Base-by-base conservation (phyloP, 2,888 invertebrate species). In the Drosophila cognata region DNA sequence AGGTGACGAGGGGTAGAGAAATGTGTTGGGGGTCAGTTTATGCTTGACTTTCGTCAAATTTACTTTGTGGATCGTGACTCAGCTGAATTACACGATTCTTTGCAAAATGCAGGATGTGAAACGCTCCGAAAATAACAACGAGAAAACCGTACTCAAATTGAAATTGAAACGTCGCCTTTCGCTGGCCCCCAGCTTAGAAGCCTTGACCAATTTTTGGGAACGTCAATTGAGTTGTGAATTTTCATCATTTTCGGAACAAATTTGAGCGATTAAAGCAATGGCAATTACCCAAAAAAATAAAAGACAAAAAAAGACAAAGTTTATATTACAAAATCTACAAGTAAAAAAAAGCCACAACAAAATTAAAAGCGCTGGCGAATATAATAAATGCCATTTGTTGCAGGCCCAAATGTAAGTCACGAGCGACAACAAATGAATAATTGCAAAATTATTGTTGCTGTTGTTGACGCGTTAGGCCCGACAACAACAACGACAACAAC, bases 31-130 rank as follows among this genome's bases (percentile, higher is more conserved):
- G 78, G 73, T 76, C 73, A 75, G 43, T 31, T 63, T 77, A 50
- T 51, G 70, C 51, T 65, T 64, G 46, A 53, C 48, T 73, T 85
- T 80, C 84, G 64, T 87, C 87, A 70, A 84, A 62, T 60, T 60
- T 57, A 79, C 83, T 59, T 66, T 68, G 67, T 52, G 53, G 66
- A 67, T 91, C 92, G 92, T 92, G 92, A 92, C 92, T 91, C 59
- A 78, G 84, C 77, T 81, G 79, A 82, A 81, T 83, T 87, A 88
- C 92, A 92, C 91, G 92, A 92, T 91, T 92, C 81, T 88, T 83
- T 88, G 69, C 84, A 71, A 74, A 88, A 87, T 80, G 57, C 84
- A 87, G 84, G 88, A 84, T 88, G 81, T 79, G 48, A 68, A 74
- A 70, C 80, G 60, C 81, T 61, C 36, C 36, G 48, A 60, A 74